Conservation (phyloP, 2,797 vertebrate species). For the Synaphobranchus kaupii region DNA sequence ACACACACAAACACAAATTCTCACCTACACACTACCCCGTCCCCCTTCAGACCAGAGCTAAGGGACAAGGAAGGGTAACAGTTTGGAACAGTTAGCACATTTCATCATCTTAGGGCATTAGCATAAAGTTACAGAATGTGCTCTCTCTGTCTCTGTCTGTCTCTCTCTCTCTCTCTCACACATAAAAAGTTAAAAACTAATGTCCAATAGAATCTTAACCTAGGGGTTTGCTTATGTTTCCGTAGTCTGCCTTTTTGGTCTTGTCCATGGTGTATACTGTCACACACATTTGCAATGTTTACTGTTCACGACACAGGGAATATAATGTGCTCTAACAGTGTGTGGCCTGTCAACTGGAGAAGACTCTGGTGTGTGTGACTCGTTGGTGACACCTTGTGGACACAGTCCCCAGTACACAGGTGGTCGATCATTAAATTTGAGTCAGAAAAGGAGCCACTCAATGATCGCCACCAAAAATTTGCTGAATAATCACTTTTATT, state of each 20-base stretch:
- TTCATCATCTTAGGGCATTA: slow-evolving; percentile 47
- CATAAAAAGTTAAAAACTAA: not conserved
- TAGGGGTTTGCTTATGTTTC: not conserved
- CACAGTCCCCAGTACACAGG: not conserved
- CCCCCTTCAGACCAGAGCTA: not conserved
- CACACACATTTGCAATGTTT: not conserved
- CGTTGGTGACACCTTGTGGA: not conserved
- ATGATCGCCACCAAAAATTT: no score
- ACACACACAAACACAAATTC: not conserved
- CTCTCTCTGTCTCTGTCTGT: slow-evolving; percentile 16
- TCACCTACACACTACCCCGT: not conserved
- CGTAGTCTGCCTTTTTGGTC: not conserved
- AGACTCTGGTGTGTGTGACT: not conserved
- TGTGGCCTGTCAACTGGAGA: not conserved
- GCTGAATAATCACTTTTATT: no score
- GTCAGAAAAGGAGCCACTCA: not conserved
- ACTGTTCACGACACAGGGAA: not conserved
- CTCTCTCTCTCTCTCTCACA: not conserved
- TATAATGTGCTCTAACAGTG: not conserved
- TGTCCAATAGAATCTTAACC: not conserved
- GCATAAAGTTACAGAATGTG: slow-evolving; percentile 60
- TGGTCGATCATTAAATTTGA: not conserved
- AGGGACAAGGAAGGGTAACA: slow-evolving; percentile 63
- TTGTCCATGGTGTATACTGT: not conserved
- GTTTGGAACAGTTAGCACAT: slow-evolving; percentile 68